phyloP scores from a whole-genome alignment of 2,888 invertebrate genomes.

The Plagodis dolabraria region DNA sequence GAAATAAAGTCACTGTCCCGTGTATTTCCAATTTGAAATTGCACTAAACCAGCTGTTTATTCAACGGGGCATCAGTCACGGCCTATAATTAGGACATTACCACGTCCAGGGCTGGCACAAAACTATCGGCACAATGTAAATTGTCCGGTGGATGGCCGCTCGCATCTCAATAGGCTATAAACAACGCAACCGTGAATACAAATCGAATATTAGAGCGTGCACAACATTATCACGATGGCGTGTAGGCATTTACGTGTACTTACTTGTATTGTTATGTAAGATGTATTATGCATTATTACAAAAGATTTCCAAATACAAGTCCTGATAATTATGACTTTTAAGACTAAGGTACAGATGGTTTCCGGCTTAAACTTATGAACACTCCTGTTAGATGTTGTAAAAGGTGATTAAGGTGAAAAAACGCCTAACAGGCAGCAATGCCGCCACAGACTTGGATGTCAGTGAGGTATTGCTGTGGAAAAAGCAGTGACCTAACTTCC shows the following conservation, averaged over 20 bases:
- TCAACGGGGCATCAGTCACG: conserved; percentile 27
- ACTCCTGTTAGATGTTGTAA: too few relatives aligned
- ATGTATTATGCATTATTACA: too few relatives aligned
- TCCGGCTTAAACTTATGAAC: too few relatives aligned
- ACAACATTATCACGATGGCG: conserved; percentile 65
- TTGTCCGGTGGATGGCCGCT: conserved; percentile 70
- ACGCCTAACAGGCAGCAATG: too few relatives aligned
- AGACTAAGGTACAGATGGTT: too few relatives aligned
- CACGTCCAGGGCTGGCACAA: conserved; percentile 57
- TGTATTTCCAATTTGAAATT: conserved; percentile 1
- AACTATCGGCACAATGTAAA: conserved; percentile 75
- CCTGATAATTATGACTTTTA: too few relatives aligned
- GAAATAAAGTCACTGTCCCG: background rate
- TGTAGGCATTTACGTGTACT: conserved; percentile 27
- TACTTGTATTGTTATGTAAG: background rate
- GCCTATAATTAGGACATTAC: conserved; percentile 61
- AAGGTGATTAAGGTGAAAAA: too few relatives aligned
- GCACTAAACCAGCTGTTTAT: conserved; percentile 19
- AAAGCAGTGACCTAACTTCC: too few relatives aligned
- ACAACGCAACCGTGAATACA: conserved; percentile 80
- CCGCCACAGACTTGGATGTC: too few relatives aligned
- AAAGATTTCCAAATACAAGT: too few relatives aligned
- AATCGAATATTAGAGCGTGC: conserved; percentile 79
- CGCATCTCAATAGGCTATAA: conserved; percentile 80
- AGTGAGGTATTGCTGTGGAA: too few relatives aligned